Conservation (phyloP, 2,888 invertebrate genomes). For the Liodrosophila aerea region DNA sequence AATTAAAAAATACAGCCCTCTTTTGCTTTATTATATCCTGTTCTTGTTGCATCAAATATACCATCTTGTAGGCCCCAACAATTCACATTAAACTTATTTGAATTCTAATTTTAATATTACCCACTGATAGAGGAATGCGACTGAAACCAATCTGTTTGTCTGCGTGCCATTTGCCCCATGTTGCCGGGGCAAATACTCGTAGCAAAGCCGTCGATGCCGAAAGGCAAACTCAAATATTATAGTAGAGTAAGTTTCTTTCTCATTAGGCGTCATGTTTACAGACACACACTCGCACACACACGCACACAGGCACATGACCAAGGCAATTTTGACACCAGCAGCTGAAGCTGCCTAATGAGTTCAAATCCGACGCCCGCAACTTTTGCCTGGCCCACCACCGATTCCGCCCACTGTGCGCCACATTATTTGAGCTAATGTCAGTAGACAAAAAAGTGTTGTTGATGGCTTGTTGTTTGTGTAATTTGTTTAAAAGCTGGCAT, state of each 20-base stretch:
- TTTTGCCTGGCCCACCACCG: constrained; percentile 35
- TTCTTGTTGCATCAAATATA: no score
- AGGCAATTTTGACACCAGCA: constrained; percentile 67
- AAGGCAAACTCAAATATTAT: constrained; percentile 65
- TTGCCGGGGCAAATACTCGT: constrained; percentile 30
- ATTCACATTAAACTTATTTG: no score
- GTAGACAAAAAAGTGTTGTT: constrained; percentile 30
- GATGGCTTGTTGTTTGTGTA: constrained; percentile 46
- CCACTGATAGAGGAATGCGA: constrained; percentile 1
- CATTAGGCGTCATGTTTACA: constrained; percentile 70
- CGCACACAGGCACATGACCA: constrained; percentile 18
- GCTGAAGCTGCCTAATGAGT: constrained; percentile 68
- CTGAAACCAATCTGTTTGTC: constrained; percentile 25
- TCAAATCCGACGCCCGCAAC: constrained; percentile 68
- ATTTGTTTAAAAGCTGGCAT: constrained; percentile 68
- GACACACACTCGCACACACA: constrained; percentile 34
- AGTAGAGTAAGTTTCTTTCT: constrained; percentile 71
- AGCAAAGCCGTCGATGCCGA: constrained; percentile 19
- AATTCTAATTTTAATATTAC: constrained; percentile 13
- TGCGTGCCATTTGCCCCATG: not conserved
- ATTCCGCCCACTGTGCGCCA: constrained; percentile 15
- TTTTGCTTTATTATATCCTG: no score
- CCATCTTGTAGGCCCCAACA: no score
- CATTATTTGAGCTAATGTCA: constrained; percentile 42
- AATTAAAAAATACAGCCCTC: no score